Evolutionary conservation across 2,113 vertebrate genomes (phyloP).

Genomic region (Bos taurus): ARS-UCD2.0 NC_037343.1:79601001-79601500

Average conservation of each 20-base stretch:
- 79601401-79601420: background rate
- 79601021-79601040: background rate
- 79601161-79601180: background rate
- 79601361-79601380: rapidly evolving
- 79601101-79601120: too few relatives aligned
- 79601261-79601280: background rate
- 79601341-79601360: background rate
- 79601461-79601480: background rate
- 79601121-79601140: background rate
- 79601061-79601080: background rate
- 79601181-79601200: background rate
- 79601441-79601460: background rate
- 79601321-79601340: rapidly evolving
- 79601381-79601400: rapidly evolving
- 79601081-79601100: background rate
- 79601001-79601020: background rate
- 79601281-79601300: background rate
- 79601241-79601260: rapidly evolving
- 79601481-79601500: background rate
- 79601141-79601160: rapidly evolving
- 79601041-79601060: background rate
- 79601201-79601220: background rate
- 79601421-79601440: background rate
- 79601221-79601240: background rate
- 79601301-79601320: background rate